A percentile compares a stretch with the other conserved stretches of the same genome.
These are phyloP conservation scores for Nyctereutes procyonoides DNA, from an alignment of 2,113 vertebrate genomes.

Conservation along the genomic window DNA sequence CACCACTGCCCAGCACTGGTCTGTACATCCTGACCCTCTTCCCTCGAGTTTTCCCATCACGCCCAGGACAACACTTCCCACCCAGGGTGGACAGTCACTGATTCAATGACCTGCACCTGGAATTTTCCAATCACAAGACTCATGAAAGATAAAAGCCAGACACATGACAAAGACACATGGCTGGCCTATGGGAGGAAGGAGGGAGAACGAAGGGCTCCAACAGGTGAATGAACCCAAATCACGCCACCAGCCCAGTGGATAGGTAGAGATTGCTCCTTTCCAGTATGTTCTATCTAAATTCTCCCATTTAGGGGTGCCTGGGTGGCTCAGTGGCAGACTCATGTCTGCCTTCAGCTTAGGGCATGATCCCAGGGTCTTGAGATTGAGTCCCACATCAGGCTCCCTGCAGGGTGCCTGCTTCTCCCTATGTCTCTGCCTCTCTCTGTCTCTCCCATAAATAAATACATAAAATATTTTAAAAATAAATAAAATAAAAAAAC, in stretches of 20 bases:
- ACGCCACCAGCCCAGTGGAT: rapidly evolving
- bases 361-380: too few species aligned
- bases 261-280: not conserved
- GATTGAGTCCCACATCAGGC: too few species aligned
- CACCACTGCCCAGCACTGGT: not conserved
- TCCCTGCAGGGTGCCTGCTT: too few species aligned
- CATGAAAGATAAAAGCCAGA: constrained; percentile 29
- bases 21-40: not conserved
- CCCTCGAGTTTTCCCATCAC: not conserved
- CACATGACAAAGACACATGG: constrained; percentile 16
- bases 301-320: not conserved
- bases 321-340: too few species aligned
- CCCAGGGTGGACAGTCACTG: not conserved
- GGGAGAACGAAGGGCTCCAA: not conserved
- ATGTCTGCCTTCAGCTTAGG: too few species aligned
- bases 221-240: not conserved
- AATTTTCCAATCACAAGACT: constrained; percentile 72
- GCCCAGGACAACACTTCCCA: not conserved
- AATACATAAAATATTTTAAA: too few species aligned
- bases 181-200: not conserved
- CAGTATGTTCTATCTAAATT: not conserved
- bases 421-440: too few species aligned
- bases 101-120: constrained; percentile 45
- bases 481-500: not conserved
- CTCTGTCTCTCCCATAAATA: too few species aligned